Evolutionary conservation across 1,140 invertebrate genomes (phyloP).

Genomic region (Penaeus indicus): DNA sequence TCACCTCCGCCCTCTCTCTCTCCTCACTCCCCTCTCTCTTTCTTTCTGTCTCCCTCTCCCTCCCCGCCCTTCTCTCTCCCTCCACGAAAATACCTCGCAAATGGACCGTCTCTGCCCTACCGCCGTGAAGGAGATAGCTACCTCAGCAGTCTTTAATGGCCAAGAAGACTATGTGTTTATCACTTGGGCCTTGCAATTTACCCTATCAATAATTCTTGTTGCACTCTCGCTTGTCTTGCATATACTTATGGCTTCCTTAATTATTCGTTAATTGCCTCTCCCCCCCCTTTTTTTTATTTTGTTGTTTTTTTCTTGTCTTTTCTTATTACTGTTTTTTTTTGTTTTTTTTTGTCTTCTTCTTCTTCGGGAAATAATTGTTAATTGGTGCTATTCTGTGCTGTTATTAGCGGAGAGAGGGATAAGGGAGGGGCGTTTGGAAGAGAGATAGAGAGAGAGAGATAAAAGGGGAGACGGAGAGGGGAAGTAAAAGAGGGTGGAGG

Average conservation of each 20-base stretch:
- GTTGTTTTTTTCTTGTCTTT: neutral
- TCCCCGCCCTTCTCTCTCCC: too few species aligned
- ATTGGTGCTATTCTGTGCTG: neutral
- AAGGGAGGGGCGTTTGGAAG: neutral
- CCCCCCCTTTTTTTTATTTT: neutral
- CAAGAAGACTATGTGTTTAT: slow-evolving; percentile 26
- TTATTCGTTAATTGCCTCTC: slow-evolving; percentile 30
- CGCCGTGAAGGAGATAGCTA: neutral
- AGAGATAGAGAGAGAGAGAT: neutral
- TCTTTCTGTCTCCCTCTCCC: too few species aligned
- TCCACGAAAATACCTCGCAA: too few species aligned
- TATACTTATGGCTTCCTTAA: slow-evolving; percentile 45
- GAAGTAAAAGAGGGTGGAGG: neutral
- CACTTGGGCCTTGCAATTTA: slow-evolving; percentile 26
- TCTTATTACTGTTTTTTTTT: neutral
- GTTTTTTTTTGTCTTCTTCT: too few species aligned
- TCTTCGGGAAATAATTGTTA: neutral
- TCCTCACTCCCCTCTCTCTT: too few species aligned
- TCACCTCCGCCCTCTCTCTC: too few species aligned
- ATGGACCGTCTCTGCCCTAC: too few species aligned
- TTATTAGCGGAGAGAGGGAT: neutral
- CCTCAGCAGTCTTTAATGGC: slow-evolving; percentile 17
- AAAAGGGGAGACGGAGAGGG: neutral
- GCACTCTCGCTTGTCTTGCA: slow-evolving; percentile 7
- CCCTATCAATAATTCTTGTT: slow-evolving; percentile 1